A percentile compares a stretch with the other conserved stretches of the same genome.
These are phyloP conservation scores for Halictus ligatus DNA, from an alignment of 2,888 invertebrate species.

Conservation along the genomic window DNA sequence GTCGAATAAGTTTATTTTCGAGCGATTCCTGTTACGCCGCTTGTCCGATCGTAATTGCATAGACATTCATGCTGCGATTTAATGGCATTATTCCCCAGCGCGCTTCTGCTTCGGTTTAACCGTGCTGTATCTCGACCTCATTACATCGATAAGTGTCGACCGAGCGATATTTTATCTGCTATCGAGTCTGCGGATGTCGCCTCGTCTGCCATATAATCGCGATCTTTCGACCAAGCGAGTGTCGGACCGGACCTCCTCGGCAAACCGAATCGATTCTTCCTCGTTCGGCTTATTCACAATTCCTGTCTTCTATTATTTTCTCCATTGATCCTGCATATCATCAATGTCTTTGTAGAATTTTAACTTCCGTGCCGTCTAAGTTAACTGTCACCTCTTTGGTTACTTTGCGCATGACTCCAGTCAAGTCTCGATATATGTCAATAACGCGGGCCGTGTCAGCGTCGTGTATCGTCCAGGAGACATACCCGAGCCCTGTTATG, in stretches of 20 bases:
- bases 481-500: no score
- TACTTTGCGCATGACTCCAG: no score
- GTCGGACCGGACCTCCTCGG: neutral
- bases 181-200: constrained; percentile 18
- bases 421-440: no score
- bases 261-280: neutral
- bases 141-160: constrained; percentile 38
- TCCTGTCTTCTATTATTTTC: neutral
- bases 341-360: neutral
- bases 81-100: constrained; percentile 39
- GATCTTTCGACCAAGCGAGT: neutral
- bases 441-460: no score
- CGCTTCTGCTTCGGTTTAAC: constrained; percentile 27
- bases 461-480: no score
- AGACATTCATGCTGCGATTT: constrained; percentile 53
- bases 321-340: neutral
- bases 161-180: constrained; percentile 29
- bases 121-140: constrained; percentile 27
- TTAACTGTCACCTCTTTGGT: no score
- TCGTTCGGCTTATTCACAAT: neutral
- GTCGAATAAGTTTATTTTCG: constrained; percentile 4
- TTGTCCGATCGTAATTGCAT: constrained; percentile 38
- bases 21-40: constrained; percentile 10
- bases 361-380: neutral
- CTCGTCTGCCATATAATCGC: constrained; percentile 15